These are phyloP conservation scores for Ctenoplectra terminalis DNA, from an alignment of 1,140 invertebrate genomes.

Conservation along the genomic window DNA sequence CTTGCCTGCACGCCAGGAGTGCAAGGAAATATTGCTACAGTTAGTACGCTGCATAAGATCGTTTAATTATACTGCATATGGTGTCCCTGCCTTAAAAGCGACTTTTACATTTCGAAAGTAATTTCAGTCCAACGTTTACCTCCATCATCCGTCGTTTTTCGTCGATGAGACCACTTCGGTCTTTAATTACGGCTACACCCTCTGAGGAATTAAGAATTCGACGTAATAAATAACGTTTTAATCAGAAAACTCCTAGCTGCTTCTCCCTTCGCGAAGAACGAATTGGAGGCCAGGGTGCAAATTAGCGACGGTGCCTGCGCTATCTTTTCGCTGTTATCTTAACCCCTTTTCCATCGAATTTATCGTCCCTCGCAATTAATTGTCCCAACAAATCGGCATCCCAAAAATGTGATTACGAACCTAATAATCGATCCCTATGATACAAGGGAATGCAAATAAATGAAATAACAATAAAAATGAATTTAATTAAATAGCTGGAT, in stretches of 20 bases:
- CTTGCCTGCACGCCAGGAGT: too few species aligned
- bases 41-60: constrained; percentile 16
- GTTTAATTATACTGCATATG: constrained; percentile 38
- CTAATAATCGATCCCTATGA: constrained; percentile 18
- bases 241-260: constrained; percentile 67
- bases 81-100: not conserved
- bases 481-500: constrained; percentile 1
- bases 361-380: constrained; percentile 64
- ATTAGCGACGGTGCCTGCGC: constrained; percentile 65
- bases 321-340: constrained; percentile 69
- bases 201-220: constrained; percentile 71
- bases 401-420: constrained; percentile 37
- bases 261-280: constrained; percentile 8
- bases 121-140: constrained; percentile 36
- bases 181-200: constrained; percentile 68
- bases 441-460: constrained; percentile 19
- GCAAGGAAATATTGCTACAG: constrained; percentile 34
- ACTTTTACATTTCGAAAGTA: constrained; percentile 39
- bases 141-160: constrained; percentile 44
- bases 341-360: constrained; percentile 63
- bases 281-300: constrained; percentile 50
- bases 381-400: constrained; percentile 37
- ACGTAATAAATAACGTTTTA: constrained; percentile 75
- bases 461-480: not conserved
- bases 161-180: constrained; percentile 11